Conservation (phyloP, 2,797 vertebrate species). For the Lateolabrax maculatus region DNA sequence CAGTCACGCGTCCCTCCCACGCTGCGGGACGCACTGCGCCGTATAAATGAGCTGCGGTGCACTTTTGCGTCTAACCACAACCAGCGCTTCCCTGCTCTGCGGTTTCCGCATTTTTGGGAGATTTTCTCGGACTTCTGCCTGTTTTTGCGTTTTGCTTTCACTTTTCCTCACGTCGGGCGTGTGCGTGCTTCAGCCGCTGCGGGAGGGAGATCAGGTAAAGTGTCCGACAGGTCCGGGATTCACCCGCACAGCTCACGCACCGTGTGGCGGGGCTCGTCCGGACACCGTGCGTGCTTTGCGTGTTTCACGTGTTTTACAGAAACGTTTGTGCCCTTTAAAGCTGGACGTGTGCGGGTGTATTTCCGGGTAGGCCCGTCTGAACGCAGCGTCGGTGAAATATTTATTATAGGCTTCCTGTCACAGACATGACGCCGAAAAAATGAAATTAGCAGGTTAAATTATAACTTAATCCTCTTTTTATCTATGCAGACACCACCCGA, state of each 20-base stretch:
- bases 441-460: neutral
- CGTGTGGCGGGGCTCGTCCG: neutral
- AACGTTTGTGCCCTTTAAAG: neutral
- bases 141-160: constrained; percentile 10
- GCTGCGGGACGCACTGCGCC: neutral
- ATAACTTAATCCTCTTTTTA: neutral
- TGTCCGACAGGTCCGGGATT: neutral
- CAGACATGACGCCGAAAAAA: too few relatives aligned
- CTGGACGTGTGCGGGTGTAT: neutral
- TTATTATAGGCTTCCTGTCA: too few relatives aligned
- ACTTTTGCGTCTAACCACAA: rapidly evolving
- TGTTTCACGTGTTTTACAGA: neutral
- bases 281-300: too few relatives aligned
- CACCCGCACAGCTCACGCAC: neutral
- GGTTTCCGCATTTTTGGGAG: rapidly evolving
- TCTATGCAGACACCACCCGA: too few relatives aligned
- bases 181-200: neutral
- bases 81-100: rapidly evolving
- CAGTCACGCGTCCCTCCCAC: constrained; percentile 69
- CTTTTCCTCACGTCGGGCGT: neutral
- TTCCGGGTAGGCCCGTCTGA: constrained; percentile 12
- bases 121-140: rapidly evolving
- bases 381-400: too few relatives aligned
- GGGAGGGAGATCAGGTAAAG: constrained; percentile 31
- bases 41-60: constrained; percentile 31